Evolutionary conservation across 2,113 vertebrate genomes (phyloP), one percentile per base, ranked within the genome.

Genomic region (Etheostoma spectabile): DNA sequence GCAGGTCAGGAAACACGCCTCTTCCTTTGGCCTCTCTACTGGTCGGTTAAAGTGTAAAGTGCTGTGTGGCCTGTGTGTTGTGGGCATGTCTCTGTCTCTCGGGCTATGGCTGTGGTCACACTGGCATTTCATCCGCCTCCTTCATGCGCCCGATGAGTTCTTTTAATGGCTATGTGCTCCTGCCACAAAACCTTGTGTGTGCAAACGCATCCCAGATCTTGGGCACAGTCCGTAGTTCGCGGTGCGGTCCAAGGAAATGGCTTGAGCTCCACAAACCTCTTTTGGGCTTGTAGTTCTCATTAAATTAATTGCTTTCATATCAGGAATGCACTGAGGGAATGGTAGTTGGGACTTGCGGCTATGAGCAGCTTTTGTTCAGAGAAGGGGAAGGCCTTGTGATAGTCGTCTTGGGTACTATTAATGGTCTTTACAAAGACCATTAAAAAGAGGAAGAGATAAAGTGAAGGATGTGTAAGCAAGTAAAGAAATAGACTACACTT

Each of bases 231-330:
- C 73, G 64, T 56, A 68, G 63, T 56, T 70, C 66, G 66, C 38
- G 61, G 64, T 69, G 64, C 3, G 2, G 75, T 67, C 77, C 45
- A 53, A 79, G 79, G 77, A 91, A 86, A 89, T 74, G 67, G 73
- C 74, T 77, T 81, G 76, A 87, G 74, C 70, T 80, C 70, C 74
- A 49, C 76, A 74, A 85, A 80, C 75, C 70, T 90, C 80, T 72
- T 72, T 80, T 74, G 66, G 74, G 77, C 83, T 91, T 85, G 77
- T 88, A 85, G 65, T 79, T 87, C 86, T 90, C 82, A 90, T 93
- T 92, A 86, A 78, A 90, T 89, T 72, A 90, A 93, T 91, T 89
- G 88, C 82, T 90, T 91, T 93, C 89, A 83, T 91, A 87, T 90
- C 90, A 86, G 88, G 85, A 93, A 90, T 92, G 87, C 27, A 66